phyloP scores from a whole-genome alignment of 2,888 invertebrate genomes.

The Dorcus hopei region DNA sequence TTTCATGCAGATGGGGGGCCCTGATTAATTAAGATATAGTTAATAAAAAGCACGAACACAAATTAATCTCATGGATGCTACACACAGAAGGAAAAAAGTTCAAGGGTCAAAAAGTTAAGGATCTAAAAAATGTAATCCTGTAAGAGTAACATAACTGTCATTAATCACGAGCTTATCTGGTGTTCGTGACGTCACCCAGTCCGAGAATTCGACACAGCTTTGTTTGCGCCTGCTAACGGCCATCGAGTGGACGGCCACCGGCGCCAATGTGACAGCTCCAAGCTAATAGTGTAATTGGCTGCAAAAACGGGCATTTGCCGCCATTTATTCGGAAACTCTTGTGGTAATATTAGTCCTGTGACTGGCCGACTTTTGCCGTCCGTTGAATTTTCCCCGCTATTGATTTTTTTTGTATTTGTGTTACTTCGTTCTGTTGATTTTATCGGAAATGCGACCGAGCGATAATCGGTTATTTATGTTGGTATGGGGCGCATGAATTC shows the following conservation, averaged over 20 bases:
- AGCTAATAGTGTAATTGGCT: constrained; percentile 25
- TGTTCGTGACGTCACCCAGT: constrained; percentile 38
- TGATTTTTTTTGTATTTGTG: not conserved
- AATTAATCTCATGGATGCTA: constrained; percentile 26
- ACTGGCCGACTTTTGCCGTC: not conserved
- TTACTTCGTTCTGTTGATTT: not conserved
- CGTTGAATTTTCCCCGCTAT: not conserved
- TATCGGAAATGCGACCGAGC: too few species aligned
- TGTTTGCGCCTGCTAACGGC: constrained; percentile 25
- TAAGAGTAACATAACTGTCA: constrained; percentile 40
- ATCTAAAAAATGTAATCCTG: constrained; percentile 39
- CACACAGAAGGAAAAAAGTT: constrained; percentile 23
- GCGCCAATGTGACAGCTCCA: constrained; percentile 24
- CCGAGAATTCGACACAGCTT: constrained; percentile 30
- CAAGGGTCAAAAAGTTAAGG: constrained; percentile 32
- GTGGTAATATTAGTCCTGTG: not conserved
- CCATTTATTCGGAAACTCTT: constrained; percentile 29
- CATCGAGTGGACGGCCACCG: constrained; percentile 24
- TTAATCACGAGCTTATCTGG: constrained; percentile 41
- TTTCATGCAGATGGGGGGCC: too few species aligned
- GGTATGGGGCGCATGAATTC: too few species aligned
- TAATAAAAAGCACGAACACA: constrained; percentile 13
- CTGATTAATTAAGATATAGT: too few species aligned
- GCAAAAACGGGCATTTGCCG: constrained; percentile 26
- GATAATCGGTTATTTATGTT: too few species aligned